phyloP scores from a whole-genome alignment of 2,113 vertebrate species.

The Tamias sibiricus region DNA sequence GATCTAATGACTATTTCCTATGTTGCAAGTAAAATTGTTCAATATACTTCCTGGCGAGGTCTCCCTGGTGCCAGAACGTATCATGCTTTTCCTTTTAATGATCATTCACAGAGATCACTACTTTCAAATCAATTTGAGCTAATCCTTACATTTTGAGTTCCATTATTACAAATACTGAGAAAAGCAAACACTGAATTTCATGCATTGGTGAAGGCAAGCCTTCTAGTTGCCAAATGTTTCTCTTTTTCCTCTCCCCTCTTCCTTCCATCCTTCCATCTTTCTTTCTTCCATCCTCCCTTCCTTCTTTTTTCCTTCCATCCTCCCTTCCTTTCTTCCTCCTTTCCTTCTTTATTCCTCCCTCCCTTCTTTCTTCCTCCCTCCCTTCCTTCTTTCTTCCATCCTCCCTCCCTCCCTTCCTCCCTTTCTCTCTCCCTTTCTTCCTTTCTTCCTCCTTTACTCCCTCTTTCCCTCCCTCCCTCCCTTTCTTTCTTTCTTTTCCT shows the following conservation, averaged over 20 bases:
- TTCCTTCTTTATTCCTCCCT: no score
- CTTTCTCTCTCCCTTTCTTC: no score
- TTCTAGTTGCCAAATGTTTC: not conserved
- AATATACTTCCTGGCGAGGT: slow-evolving; percentile 68
- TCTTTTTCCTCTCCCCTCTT: rapidly evolving
- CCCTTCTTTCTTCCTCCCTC: no score
- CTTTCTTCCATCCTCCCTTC: no score
- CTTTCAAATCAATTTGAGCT: slow-evolving; percentile 49
- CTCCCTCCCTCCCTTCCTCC: no score
- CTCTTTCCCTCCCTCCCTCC: no score
- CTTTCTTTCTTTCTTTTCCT: no score
- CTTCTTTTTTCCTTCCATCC: no score
- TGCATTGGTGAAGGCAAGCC: not conserved
- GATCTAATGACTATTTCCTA: slow-evolving; percentile 75
- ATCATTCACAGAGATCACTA: slow-evolving; percentile 37
- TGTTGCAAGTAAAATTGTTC: slow-evolving; percentile 68
- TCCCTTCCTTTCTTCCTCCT: no score
- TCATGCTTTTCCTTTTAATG: slow-evolving; percentile 73
- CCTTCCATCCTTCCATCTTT: no score
- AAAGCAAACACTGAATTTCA: slow-evolving; percentile 56
- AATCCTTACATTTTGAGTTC: slow-evolving; percentile 27
- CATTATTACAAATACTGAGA: not conserved
- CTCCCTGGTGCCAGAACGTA: slow-evolving; percentile 72
- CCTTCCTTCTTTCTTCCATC: no score
- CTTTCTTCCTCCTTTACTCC: no score